These are phyloP conservation scores for Percopsis transmontana DNA, from an alignment of 2,113 vertebrate species.

Conservation along the genomic window DNA sequence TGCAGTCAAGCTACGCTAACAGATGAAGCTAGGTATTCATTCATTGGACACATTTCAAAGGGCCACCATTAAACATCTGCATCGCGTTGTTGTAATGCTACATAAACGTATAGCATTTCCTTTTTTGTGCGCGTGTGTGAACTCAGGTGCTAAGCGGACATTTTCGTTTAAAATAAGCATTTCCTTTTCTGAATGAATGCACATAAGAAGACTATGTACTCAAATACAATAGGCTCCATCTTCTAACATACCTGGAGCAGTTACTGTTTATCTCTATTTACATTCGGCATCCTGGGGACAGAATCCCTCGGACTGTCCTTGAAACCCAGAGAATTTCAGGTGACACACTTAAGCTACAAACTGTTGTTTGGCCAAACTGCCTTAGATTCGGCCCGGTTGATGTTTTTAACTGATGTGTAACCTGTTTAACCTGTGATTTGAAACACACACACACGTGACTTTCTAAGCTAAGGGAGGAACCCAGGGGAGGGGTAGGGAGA, in stretches of 20 bases:
- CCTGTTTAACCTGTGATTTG: constrained; percentile 59
- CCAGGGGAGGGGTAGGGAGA: constrained; percentile 26
- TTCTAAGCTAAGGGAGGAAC: constrained; percentile 18
- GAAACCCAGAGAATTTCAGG: constrained; percentile 15
- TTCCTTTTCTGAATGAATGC: constrained; percentile 40
- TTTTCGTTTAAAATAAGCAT: constrained; percentile 34
- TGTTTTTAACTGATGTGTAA: too few species aligned
- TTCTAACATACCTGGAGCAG: constrained; percentile 17
- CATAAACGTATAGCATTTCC: constrained; percentile 15
- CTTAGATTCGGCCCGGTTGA: constrained; percentile 6
- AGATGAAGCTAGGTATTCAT: too few species aligned
- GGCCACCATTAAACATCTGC: too few species aligned
- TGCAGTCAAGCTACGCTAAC: too few species aligned
- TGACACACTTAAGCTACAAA: constrained; percentile 10
- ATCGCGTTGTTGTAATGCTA: constrained; percentile 34
- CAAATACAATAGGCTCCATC: neutral
- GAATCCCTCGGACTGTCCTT: too few species aligned
- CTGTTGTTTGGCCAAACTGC: too few species aligned
- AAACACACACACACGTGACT: constrained; percentile 21
- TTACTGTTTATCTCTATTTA: too few species aligned
- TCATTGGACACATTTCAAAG: too few species aligned
- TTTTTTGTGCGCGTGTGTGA: constrained; percentile 36
- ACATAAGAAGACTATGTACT: constrained; percentile 57
- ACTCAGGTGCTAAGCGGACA: constrained; percentile 66
- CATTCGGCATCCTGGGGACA: too few species aligned